These are phyloP conservation scores for Festucalex cinctus DNA, from an alignment of 2,113 vertebrate genomes.

Conservation along the genomic window DNA sequence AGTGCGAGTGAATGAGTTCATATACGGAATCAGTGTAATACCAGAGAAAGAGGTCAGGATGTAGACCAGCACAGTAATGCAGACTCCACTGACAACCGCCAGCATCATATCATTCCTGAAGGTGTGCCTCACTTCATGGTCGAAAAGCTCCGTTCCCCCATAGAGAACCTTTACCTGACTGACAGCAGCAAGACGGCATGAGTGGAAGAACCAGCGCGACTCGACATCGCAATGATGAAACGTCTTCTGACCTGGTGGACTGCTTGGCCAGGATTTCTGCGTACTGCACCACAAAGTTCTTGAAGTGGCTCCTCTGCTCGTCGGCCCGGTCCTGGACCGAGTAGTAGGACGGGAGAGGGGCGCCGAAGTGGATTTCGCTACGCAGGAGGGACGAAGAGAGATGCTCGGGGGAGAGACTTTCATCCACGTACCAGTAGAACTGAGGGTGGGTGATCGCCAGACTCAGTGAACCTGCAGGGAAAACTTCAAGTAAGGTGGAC, in stretches of 20 bases:
- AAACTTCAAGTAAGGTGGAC: background rate
- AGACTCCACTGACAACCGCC: constrained; percentile 90
- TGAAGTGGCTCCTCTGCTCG: constrained; percentile 88
- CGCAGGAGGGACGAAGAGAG: constrained; percentile 88
- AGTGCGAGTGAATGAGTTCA: too few species aligned
- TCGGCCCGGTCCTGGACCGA: constrained; percentile 88
- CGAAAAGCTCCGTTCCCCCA: constrained; percentile 92
- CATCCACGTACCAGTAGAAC: constrained; percentile 98
- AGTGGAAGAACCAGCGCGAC: background rate
- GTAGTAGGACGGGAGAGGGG: constrained; percentile 87
- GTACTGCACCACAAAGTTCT: constrained; percentile 90
- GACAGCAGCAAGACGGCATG: constrained; percentile 3
- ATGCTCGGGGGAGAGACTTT: constrained; percentile 84
- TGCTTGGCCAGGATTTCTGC: constrained; percentile 88
- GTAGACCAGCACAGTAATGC: constrained; percentile 89
- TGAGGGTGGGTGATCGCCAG: constrained; percentile 96
- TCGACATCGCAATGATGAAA: too few species aligned
- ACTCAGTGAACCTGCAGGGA: constrained; percentile 81
- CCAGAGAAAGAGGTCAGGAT: constrained; percentile 95
- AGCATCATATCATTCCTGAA: constrained; percentile 96
- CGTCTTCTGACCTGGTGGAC: constrained; percentile 80
- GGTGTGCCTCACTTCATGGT: constrained; percentile 92
- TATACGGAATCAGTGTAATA: too few species aligned
- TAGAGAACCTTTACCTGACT: constrained; percentile 96
- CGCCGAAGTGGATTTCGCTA: constrained; percentile 93